Conservation (phyloP, 1,140 invertebrate genomes). For the Yoshiicerus persimilis region DNA sequence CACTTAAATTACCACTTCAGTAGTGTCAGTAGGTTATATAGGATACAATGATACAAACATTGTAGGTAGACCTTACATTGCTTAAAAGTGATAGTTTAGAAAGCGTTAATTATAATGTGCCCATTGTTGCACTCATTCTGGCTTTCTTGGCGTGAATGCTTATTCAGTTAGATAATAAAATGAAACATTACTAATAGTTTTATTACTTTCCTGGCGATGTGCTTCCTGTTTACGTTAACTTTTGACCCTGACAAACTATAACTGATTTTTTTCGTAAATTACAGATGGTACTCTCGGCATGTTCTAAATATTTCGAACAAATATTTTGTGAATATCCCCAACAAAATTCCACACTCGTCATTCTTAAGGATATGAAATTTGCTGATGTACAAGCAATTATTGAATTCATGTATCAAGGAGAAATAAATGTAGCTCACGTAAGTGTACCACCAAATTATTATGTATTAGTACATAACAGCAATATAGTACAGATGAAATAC, state of each 20-base stretch:
- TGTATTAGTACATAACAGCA: background rate
- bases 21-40: too few relatives aligned
- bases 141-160: too few relatives aligned
- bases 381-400: constrained; percentile 81
- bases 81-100: too few relatives aligned
- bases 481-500: too few relatives aligned
- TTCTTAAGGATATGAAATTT: constrained; percentile 81
- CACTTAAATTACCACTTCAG: too few relatives aligned
- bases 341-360: constrained; percentile 75
- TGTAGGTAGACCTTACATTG: too few relatives aligned
- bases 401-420: constrained; percentile 93
- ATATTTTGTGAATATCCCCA: constrained; percentile 86
- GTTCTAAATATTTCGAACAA: constrained; percentile 84
- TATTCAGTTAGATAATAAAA: too few relatives aligned
- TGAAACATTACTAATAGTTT: too few relatives aligned
- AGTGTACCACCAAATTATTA: constrained; percentile 57
- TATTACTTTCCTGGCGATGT: background rate
- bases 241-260: background rate
- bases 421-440: constrained; percentile 91
- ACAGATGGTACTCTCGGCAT: constrained; percentile 70
- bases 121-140: too few relatives aligned
- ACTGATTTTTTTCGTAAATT: constrained; percentile 56
- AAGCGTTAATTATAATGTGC: too few relatives aligned
- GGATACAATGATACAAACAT: too few relatives aligned
- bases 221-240: background rate